These are phyloP conservation scores for Podocnemis expansa DNA, from an alignment of 2,113 vertebrate genomes.

Conservation along the genomic window DNA sequence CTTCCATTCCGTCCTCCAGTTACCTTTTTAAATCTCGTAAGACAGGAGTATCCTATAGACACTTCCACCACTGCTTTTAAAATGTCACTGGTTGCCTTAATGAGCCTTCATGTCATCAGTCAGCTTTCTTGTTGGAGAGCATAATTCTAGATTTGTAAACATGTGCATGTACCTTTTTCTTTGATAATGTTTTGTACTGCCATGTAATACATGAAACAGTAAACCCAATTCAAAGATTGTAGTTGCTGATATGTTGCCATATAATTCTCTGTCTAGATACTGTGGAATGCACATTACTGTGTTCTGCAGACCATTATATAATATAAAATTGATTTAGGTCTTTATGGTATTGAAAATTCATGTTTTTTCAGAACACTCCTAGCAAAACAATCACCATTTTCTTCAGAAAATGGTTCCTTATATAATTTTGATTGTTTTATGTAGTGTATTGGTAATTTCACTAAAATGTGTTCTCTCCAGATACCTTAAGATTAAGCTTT, in stretches of 20 bases:
- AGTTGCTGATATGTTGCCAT: conserved; percentile 9
- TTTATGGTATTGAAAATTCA: neutral
- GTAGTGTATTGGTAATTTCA: conserved; percentile 1
- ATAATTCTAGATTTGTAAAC: neutral
- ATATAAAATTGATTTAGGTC: neutral
- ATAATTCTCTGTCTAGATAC: neutral
- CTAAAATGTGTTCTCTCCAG: conserved; percentile 22
- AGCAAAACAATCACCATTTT: conserved; percentile 27
- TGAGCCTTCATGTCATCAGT: neutral
- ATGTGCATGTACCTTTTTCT: neutral
- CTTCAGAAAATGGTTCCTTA: conserved; percentile 4
- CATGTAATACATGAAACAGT: neutral
- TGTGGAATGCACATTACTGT: neutral
- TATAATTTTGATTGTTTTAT: conserved; percentile 40
- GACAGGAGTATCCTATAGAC: neutral
- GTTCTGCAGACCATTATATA: neutral
- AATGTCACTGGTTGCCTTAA: conserved; percentile 69
- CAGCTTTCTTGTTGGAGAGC: neutral
- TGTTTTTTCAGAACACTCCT: neutral
- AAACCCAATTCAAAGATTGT: neutral
- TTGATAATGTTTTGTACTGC: neutral
- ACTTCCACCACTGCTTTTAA: conserved; percentile 49
- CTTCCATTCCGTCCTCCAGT: neutral
- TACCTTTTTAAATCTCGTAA: neutral
- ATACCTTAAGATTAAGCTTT: conserved; percentile 49